A percentile compares a stretch with the other conserved stretches of the same genome.
These are phyloP conservation scores for Gymnoscopelus microlampas DNA, from an alignment of 2,797 vertebrate species.

Conservation along the genomic window DNA sequence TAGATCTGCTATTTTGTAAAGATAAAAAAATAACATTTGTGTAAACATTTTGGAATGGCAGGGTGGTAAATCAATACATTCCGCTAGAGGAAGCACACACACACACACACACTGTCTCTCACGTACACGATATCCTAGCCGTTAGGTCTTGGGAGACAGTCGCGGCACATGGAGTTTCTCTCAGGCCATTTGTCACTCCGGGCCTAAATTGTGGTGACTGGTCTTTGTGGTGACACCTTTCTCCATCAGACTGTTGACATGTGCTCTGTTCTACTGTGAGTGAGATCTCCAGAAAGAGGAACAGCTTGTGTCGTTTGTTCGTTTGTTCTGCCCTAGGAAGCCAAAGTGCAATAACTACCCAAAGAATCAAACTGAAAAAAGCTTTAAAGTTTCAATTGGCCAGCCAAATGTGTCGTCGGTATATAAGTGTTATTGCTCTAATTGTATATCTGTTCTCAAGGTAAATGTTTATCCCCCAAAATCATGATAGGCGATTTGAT, in stretches of 20 bases:
- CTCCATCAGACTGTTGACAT: conserved; percentile 23
- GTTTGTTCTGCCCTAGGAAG: too few species aligned
- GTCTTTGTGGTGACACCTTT: conserved; percentile 15
- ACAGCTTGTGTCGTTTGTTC: background rate
- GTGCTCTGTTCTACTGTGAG: conserved; percentile 8
- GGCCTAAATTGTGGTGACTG: conserved; percentile 53
- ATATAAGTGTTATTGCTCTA: too few species aligned
- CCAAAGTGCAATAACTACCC: too few species aligned
- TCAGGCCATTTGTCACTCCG: conserved; percentile 68
- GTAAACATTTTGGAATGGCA: too few species aligned
- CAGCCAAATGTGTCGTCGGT: too few species aligned
- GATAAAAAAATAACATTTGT: too few species aligned
- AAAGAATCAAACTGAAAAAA: too few species aligned
- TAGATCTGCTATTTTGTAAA: too few species aligned
- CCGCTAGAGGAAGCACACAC: conserved; percentile 15
- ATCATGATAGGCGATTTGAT: too few species aligned
- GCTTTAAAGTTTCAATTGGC: too few species aligned
- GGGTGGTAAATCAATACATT: background rate
- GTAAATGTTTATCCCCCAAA: too few species aligned
- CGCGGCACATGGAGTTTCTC: conserved; percentile 59
- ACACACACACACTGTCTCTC: conserved; percentile 24
- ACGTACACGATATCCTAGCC: conserved; percentile 43
- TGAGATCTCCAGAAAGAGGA: conserved; percentile 8
- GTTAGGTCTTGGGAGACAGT: conserved; percentile 37
- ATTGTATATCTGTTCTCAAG: too few species aligned